Conservation (phyloP, 2,888 invertebrate genomes). For the Vandiemenella viatica region DNA sequence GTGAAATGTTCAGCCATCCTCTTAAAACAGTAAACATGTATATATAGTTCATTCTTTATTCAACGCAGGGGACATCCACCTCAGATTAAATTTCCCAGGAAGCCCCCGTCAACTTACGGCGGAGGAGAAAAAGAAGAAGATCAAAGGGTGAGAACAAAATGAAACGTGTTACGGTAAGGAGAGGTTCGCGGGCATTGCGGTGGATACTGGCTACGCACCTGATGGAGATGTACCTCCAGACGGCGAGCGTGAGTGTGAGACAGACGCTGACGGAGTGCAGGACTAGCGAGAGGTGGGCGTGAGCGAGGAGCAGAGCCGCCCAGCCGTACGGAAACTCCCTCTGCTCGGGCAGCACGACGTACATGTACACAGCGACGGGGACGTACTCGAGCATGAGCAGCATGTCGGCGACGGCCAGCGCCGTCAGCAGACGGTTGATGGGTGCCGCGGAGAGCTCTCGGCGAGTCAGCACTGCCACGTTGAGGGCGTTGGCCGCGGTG, state of each 20-base stretch:
- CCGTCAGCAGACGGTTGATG: constrained; percentile 82
- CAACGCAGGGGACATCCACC: too few species aligned
- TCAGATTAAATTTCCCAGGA: too few species aligned
- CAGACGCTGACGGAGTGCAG: constrained; percentile 85
- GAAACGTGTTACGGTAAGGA: too few species aligned
- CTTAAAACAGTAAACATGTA: too few species aligned
- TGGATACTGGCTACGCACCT: too few species aligned
- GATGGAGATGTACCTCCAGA: constrained; percentile 82
- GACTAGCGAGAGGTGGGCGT: constrained; percentile 78
- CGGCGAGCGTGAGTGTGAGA: constrained; percentile 79
- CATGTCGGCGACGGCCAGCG: constrained; percentile 79
- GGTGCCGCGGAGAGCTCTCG: constrained; percentile 75
- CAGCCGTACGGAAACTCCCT: constrained; percentile 42
- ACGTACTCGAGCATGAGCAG: constrained; percentile 92
- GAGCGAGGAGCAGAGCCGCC: constrained; percentile 75
- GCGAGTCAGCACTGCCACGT: constrained; percentile 76
- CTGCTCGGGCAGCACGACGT: constrained; percentile 32
- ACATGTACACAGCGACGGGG: constrained; percentile 71
- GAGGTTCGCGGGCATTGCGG: too few species aligned
- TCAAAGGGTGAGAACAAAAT: too few species aligned
- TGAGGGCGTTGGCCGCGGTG: constrained; percentile 75
- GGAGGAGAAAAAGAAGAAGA: too few species aligned
- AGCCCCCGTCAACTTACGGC: too few species aligned
- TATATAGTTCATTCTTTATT: too few species aligned
- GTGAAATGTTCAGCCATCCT: too few species aligned